phyloP scores from a whole-genome alignment of 2,888 invertebrate species.

The Drosophila mayaguana region DNA sequence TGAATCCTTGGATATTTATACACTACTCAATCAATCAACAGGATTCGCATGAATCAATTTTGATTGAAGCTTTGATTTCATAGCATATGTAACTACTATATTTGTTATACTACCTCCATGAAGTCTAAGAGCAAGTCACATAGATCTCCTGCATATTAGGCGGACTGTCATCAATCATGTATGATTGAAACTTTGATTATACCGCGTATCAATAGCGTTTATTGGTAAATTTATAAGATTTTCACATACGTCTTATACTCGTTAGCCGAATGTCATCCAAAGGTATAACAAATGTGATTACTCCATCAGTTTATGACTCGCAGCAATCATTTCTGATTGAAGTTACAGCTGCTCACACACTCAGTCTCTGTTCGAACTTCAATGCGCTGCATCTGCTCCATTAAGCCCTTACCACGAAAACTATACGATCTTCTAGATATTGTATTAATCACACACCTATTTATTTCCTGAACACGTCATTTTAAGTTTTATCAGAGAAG shows the following conservation, averaged over 20 bases:
- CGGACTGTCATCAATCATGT: neutral
- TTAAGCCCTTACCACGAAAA: neutral
- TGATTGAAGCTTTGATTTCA: neutral
- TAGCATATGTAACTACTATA: too few species aligned
- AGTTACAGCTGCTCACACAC: neutral
- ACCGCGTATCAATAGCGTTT: neutral
- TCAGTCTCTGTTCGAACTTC: neutral
- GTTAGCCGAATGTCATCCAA: neutral
- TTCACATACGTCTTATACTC: neutral
- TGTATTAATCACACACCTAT: slow-evolving; percentile 16
- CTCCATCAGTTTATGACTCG: too few species aligned
- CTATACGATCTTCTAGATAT: slow-evolving; percentile 14
- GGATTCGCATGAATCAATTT: too few species aligned
- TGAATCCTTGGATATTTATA: neutral
- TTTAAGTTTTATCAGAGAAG: slow-evolving; percentile 9
- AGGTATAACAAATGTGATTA: neutral
- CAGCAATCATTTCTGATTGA: slow-evolving; percentile 11
- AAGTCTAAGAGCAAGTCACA: neutral
- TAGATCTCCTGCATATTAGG: neutral
- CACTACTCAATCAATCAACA: too few species aligned
- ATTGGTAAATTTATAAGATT: neutral
- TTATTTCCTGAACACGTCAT: slow-evolving; percentile 37
- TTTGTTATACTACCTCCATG: too few species aligned
- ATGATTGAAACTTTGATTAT: neutral
- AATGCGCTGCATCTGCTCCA: neutral